Conservation (phyloP, 2,797 vertebrate species). For the Trachurus trachurus region DNA sequence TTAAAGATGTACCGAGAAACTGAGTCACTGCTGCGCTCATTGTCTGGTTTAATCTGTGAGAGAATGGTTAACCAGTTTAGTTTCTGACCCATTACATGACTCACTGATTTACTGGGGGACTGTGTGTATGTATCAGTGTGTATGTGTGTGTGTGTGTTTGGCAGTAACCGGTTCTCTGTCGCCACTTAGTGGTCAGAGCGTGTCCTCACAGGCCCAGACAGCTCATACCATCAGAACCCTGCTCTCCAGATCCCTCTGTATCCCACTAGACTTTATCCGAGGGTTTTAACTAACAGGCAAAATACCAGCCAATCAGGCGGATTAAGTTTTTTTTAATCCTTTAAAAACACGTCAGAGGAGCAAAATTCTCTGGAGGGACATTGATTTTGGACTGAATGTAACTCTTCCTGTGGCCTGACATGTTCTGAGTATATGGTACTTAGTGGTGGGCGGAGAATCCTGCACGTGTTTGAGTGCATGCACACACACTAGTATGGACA, state of each 20-base stretch:
- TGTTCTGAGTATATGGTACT: slow-evolving; percentile 34
- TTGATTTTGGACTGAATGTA: not conserved
- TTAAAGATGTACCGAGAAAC: slow-evolving; percentile 8
- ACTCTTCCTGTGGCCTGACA: slow-evolving; percentile 33
- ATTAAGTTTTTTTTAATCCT: not conserved
- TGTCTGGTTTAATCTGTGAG: not conserved
- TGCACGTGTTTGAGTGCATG: not conserved
- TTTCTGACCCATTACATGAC: not conserved
- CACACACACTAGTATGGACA: not conserved
- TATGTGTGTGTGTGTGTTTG: not conserved
- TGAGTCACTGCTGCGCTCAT: not conserved
- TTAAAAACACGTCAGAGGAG: too few species aligned
- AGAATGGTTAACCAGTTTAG: not conserved
- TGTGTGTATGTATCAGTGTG: not conserved
- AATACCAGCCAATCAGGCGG: slow-evolving; percentile 17
- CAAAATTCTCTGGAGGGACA: not conserved
- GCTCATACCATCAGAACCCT: slow-evolving; percentile 81
- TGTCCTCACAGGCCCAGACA: slow-evolving; percentile 33
- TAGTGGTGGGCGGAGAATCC: slow-evolving; percentile 47
- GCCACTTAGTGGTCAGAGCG: slow-evolving; percentile 62
- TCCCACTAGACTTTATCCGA: not conserved
- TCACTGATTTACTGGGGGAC: not conserved
- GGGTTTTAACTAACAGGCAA: slow-evolving; percentile 7
- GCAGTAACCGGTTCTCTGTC: slow-evolving; percentile 46
- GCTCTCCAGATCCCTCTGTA: slow-evolving; percentile 74